Conservation (phyloP, 2,888 invertebrate species). For the Eurytoma californica region DNA sequence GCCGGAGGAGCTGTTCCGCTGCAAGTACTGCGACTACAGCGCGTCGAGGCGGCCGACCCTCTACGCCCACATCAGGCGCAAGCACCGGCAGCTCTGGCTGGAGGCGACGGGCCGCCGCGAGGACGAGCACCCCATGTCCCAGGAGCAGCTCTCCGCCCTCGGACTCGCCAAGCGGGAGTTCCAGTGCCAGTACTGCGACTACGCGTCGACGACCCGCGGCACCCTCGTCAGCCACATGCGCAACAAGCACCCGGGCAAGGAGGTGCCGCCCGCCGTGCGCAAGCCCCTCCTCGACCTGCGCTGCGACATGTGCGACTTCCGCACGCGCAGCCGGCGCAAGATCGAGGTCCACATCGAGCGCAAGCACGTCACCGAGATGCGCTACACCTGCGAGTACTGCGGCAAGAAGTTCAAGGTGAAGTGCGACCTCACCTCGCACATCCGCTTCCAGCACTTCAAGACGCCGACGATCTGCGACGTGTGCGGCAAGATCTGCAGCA, state of each 20-base stretch:
- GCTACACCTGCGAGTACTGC: constrained; percentile 61
- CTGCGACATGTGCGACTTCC: constrained; percentile 45
- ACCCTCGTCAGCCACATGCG: constrained; percentile 58
- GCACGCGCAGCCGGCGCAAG: constrained; percentile 40
- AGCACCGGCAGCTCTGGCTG: constrained; percentile 25
- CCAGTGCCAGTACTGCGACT: constrained; percentile 52
- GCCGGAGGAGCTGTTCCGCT: constrained; percentile 11
- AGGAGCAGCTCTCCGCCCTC: too few species aligned
- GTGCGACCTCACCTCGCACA: constrained; percentile 71
- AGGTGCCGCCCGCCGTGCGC: neutral
- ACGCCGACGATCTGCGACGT: constrained; percentile 71
- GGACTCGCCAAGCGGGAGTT: too few species aligned
- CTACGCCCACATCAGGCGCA: constrained; percentile 21
- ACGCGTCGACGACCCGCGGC: constrained; percentile 55
- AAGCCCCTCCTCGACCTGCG: constrained; percentile 32
- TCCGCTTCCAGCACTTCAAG: constrained; percentile 72
- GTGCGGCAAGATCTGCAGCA: constrained; percentile 69
- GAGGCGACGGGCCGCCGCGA: too few species aligned
- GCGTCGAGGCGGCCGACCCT: neutral
- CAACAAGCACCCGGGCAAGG: constrained; percentile 48
- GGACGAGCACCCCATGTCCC: too few species aligned
- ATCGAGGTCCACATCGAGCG: constrained; percentile 59
- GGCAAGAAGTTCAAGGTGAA: constrained; percentile 71
- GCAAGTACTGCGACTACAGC: constrained; percentile 39
- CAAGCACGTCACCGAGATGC: constrained; percentile 60